Percentiles rank a stretch among this genome's conserved stretches.
These are phyloP conservation scores for Drosophila quadrilineata DNA, from an alignment of 1,140 invertebrate species.

Conservation along the genomic window DNA sequence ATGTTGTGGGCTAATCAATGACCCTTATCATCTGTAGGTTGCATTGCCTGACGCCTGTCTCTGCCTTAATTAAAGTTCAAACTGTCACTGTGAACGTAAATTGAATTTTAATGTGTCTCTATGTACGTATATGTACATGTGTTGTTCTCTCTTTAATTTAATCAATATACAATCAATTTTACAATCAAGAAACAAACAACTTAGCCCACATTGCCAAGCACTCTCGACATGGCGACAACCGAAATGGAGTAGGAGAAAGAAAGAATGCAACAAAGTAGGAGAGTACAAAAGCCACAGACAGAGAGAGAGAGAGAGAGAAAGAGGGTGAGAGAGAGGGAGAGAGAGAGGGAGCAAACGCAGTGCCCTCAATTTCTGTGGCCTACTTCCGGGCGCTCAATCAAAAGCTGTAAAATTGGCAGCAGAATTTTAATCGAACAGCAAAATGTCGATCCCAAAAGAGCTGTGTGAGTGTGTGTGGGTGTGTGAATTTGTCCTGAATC, in stretches of 20 bases:
- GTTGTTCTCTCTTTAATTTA: conserved; percentile 44
- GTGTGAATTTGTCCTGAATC: not conserved
- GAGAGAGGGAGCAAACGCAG: too few species aligned
- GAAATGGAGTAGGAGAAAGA: not conserved
- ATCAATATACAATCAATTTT: conserved; percentile 66
- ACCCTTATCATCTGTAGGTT: conserved; percentile 60
- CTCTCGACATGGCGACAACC: conserved; percentile 27
- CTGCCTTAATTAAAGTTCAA: conserved; percentile 69
- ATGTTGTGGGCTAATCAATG: conserved; percentile 61
- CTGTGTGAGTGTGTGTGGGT: not conserved
- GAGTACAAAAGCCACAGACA: too few species aligned
- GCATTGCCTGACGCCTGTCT: conserved; percentile 1
- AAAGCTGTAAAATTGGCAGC: conserved; percentile 36
- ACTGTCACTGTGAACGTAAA: conserved; percentile 63
- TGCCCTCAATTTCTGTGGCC: conserved; percentile 51
- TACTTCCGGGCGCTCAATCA: conserved; percentile 52
- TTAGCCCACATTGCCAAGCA: conserved; percentile 55
- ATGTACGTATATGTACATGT: conserved; percentile 34
- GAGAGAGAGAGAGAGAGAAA: too few species aligned
- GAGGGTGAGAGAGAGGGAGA: too few species aligned
- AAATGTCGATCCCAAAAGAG: not conserved
- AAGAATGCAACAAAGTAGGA: too few species aligned
- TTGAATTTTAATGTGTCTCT: conserved; percentile 69
- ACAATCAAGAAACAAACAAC: conserved; percentile 52
- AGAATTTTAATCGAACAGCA: conserved; percentile 9